Percentiles rank a stretch among this genome's conserved stretches.
Evolutionary conservation across 2,888 invertebrate genomes (phyloP).

Genomic region (Drosophila kokeensis): DNA sequence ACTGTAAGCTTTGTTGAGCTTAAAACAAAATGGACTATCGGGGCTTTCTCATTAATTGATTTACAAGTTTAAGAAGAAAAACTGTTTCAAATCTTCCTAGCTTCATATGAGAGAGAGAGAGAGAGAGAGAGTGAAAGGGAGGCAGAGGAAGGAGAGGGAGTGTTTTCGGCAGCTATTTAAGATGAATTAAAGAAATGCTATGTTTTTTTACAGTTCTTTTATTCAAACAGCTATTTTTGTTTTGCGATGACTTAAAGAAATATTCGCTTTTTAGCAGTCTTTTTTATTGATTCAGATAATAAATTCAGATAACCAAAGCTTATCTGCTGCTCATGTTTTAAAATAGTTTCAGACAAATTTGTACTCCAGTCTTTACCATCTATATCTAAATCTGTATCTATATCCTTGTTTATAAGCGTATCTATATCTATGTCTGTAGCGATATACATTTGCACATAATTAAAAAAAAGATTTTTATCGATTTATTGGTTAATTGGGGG

Average conservation of each 20-base stretch:
- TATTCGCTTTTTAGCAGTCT: background rate
- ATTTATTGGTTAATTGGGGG: conserved; percentile 18
- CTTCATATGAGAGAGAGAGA: background rate
- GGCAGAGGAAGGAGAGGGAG: background rate
- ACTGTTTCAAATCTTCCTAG: background rate
- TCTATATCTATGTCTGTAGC: too few species aligned
- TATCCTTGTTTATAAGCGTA: background rate
- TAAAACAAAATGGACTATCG: background rate
- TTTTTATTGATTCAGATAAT: background rate
- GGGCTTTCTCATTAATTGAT: background rate
- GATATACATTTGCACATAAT: background rate
- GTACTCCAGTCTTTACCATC: too few species aligned
- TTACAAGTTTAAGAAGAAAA: background rate
- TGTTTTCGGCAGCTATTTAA: background rate
- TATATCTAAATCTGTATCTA: too few species aligned
- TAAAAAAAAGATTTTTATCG: background rate
- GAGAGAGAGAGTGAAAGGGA: background rate
- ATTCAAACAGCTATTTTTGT: background rate
- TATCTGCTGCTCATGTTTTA: background rate
- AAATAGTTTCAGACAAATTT: background rate
- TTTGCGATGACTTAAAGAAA: background rate
- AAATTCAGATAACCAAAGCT: background rate
- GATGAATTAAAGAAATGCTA: background rate
- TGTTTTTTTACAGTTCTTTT: background rate
- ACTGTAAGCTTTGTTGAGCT: background rate